Percentiles rank a stretch among this genome's conserved stretches.
These are phyloP conservation scores for Grus americana DNA, from an alignment of 2,113 vertebrate genomes.

Conservation along the genomic window DNA sequence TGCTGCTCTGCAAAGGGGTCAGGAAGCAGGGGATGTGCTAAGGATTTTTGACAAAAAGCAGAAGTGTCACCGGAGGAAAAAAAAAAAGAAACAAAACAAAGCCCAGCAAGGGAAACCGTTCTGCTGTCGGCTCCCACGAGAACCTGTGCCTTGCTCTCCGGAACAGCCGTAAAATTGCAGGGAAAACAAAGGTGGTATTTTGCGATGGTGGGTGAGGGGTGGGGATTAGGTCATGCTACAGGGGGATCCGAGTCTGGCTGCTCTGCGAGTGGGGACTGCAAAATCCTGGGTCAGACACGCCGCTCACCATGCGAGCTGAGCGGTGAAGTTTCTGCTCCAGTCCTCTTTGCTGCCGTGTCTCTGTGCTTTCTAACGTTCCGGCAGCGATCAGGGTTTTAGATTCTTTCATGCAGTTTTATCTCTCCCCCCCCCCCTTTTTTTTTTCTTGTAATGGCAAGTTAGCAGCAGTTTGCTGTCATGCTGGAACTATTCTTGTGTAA, in stretches of 20 bases:
- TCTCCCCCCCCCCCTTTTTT: not conserved
- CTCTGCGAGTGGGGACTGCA: not conserved
- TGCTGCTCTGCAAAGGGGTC: not conserved
- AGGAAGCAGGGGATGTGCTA: not conserved
- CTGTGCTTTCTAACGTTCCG: not conserved
- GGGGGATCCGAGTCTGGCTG: not conserved
- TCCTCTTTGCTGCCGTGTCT: not conserved
- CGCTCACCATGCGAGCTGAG: not conserved
- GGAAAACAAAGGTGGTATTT: slow-evolving; percentile 65
- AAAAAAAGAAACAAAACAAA: slow-evolving; percentile 1
- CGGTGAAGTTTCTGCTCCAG: slow-evolving; percentile 46
- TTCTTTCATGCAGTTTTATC: slow-evolving; percentile 22
- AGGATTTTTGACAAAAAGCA: slow-evolving; percentile 51
- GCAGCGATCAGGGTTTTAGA: not conserved
- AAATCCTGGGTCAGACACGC: not conserved
- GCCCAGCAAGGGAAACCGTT: slow-evolving; percentile 29
- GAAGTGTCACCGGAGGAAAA: slow-evolving; percentile 28
- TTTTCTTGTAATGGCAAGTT: slow-evolving; percentile 8
- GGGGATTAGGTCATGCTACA: slow-evolving; percentile 42
- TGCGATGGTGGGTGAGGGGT: slow-evolving; percentile 47
- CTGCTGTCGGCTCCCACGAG: slow-evolving; percentile 40
- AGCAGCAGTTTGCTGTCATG: slow-evolving; percentile 34
- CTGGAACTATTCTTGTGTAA: slow-evolving; percentile 45
- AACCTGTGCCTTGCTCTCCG: slow-evolving; percentile 52
- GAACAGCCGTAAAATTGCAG: slow-evolving; percentile 54